These are phyloP conservation scores for Beaufortia kweichowensis DNA, from an alignment of 2,113 vertebrate species.

Conservation along the genomic window DNA sequence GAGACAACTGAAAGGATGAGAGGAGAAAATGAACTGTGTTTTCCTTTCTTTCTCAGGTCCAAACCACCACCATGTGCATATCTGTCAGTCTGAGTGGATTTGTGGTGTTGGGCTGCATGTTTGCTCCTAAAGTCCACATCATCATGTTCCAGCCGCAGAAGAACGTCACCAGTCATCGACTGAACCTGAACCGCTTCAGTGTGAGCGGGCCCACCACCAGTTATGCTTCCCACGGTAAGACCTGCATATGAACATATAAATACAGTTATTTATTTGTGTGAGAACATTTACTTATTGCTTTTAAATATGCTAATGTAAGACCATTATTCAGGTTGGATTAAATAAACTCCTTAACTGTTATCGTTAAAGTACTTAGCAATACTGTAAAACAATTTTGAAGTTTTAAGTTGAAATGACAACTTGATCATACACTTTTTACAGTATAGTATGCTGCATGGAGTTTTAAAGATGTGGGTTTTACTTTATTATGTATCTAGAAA, in stretches of 20 bases:
- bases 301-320: not conserved
- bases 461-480: too few relatives aligned
- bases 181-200: conserved; percentile 95
- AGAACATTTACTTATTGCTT: not conserved
- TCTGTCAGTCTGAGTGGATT: conserved; percentile 97
- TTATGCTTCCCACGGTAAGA: conserved; percentile 90
- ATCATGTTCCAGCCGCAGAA: conserved; percentile 99
- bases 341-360: too few relatives aligned
- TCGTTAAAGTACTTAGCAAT: too few relatives aligned
- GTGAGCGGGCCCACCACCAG: conserved; percentile 90
- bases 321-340: too few relatives aligned
- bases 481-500: too few relatives aligned
- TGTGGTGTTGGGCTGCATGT: conserved; percentile 95
- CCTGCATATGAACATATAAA: conserved; percentile 21
- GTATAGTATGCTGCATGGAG: too few relatives aligned
- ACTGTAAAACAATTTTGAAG: too few relatives aligned
- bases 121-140: conserved; percentile 97
- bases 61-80: conserved; percentile 99
- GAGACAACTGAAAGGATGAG: conserved; percentile 37
- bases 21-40: conserved; percentile 18
- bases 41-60: conserved; percentile 78
- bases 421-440: too few relatives aligned
- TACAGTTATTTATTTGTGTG: conserved; percentile 23
- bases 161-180: conserved; percentile 94
- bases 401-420: too few relatives aligned